These are phyloP conservation scores for Botia kubotai DNA, from an alignment of 2,797 vertebrate species.

Conservation along the genomic window DNA sequence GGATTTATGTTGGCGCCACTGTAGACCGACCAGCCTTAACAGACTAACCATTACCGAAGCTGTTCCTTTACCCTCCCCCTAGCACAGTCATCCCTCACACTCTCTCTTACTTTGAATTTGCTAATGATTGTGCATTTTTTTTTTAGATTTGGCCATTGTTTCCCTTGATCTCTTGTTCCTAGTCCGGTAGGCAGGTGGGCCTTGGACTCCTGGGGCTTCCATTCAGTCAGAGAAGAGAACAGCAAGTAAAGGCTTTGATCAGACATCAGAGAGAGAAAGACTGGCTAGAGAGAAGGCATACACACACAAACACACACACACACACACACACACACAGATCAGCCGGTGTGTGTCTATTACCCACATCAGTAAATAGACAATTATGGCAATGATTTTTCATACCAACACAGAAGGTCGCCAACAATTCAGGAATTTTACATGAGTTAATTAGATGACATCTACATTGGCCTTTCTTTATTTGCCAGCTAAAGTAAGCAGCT, in stretches of 20 bases:
- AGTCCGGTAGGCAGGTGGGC: conserved; percentile 47
- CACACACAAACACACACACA: neutral
- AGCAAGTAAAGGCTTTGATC: conserved; percentile 57
- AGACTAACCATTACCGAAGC: conserved; percentile 7
- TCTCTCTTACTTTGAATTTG: neutral
- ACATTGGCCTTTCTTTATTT: conserved; percentile 9
- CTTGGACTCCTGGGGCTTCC: conserved; percentile 49
- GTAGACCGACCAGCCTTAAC: conserved; percentile 12
- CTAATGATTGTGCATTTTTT: neutral
- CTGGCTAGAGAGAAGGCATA: conserved; percentile 48
- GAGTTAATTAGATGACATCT: conserved; percentile 10
- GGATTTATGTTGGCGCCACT: conserved; percentile 23
- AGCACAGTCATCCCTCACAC: neutral
- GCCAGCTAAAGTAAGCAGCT: conserved; percentile 6
- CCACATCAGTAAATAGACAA: conserved; percentile 29
- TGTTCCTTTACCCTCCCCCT: conserved; percentile 1
- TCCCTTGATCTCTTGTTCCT: conserved; percentile 34
- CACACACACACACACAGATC: neutral
- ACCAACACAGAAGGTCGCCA: neutral
- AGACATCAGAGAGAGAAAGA: conserved; percentile 47
- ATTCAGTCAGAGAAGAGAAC: conserved; percentile 44
- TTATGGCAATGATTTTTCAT: neutral
- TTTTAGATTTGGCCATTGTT: conserved; percentile 26
- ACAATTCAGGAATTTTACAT: conserved; percentile 3
- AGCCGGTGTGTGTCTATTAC: conserved; percentile 9